phyloP scores from a whole-genome alignment of 2,888 invertebrate genomes.

The Acleris sparsana region DNA sequence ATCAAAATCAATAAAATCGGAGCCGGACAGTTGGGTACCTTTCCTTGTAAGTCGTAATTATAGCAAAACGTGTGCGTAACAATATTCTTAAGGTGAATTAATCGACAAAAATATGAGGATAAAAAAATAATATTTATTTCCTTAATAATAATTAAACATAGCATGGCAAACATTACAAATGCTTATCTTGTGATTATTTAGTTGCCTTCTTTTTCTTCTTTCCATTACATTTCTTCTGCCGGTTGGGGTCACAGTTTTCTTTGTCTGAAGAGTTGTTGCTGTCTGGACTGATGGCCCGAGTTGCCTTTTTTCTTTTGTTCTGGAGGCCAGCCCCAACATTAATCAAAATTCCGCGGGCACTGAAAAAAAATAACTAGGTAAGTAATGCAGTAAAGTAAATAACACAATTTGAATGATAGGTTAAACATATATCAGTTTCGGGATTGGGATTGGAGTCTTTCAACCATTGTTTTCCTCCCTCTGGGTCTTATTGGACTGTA shows the following conservation, averaged over 20 bases:
- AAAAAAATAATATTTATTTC: too few relatives aligned
- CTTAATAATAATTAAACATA: neutral
- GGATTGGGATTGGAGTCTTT: too few relatives aligned
- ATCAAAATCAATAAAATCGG: too few relatives aligned
- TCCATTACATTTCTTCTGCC: conserved; percentile 47
- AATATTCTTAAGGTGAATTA: too few relatives aligned
- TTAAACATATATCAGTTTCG: too few relatives aligned
- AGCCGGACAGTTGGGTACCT: too few relatives aligned
- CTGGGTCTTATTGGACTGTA: too few relatives aligned
- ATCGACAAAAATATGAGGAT: too few relatives aligned
- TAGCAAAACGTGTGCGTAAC: too few relatives aligned
- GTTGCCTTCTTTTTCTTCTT: conserved; percentile 46
- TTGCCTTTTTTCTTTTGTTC: conserved; percentile 47
- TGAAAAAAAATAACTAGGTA: conserved; percentile 48
- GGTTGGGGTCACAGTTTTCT: conserved; percentile 74
- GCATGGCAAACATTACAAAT: neutral
- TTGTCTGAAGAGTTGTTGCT: conserved; percentile 76
- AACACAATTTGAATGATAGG: too few relatives aligned
- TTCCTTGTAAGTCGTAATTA: too few relatives aligned
- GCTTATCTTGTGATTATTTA: conserved; percentile 11
- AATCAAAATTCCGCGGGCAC: conserved; percentile 55
- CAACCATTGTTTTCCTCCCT: too few relatives aligned
- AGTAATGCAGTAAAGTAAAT: neutral
- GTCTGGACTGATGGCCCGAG: conserved; percentile 60
- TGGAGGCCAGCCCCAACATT: conserved; percentile 49